Base-by-base conservation (phyloP, 2,797 vertebrate genomes). In the Chelmon rostratus region DNA sequence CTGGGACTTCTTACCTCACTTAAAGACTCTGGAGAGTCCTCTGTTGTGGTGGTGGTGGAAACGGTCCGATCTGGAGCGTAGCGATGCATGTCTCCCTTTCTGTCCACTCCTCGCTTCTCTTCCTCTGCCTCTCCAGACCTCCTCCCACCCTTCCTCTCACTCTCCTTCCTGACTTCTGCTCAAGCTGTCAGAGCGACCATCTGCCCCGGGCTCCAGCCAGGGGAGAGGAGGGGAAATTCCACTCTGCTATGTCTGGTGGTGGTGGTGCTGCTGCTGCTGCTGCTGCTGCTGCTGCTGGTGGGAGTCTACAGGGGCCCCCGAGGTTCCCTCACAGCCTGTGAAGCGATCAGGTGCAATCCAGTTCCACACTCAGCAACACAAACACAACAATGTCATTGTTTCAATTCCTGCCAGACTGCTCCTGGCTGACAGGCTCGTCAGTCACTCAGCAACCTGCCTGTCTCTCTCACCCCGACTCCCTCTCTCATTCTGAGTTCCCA, bases 21-120 rank as follows among this genome's bases (percentile, higher is more conserved):
- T 25, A 66, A 74, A 56, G 73, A 65, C 58, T 94, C 91, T 40
- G 86, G 47, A 42, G 86, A 72, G 63, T 91, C 88, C 69, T 93
- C 85, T 37, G 93, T 91, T 19, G 94, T 93, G 69, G 94, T 94
- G 77, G 89, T 94, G 89, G 89, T 92, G 85, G 91, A 93, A 82
- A 90, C 89, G 40, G 64, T 79, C 76, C 88, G 90, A 50, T 92
- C 77, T 63, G 91, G 88, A 57, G 90, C 86, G 82, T 94, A 94
- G 88, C 91, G 92, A 68, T 89, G 90, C 96, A 96, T 96, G 88
- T 92, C 93, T 95, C 79, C 79, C 84, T 81, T 90, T 80, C 75
- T 88, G 88, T 93, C 92, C 87, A 86, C 92, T 91, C 83, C 85
- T 85, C 28, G 75, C 64, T 80, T 88, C 82, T 89, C 71, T 84